Base-by-base conservation (phyloP, 2,797 vertebrate genomes). In the Argyrosomus regius region DNA sequence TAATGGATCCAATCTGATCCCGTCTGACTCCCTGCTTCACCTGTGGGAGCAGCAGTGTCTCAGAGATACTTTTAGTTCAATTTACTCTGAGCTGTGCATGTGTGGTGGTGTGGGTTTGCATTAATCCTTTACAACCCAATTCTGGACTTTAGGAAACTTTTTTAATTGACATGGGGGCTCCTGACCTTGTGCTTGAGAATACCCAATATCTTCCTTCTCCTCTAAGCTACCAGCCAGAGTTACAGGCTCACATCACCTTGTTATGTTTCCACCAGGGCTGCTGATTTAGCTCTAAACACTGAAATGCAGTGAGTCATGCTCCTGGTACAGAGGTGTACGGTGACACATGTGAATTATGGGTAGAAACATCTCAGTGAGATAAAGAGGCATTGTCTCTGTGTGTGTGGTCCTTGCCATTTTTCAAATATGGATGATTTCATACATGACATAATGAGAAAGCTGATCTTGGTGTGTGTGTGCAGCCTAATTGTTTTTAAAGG, bases 1-100 rank as follows among this genome's bases (percentile, higher is more conserved):
- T 87, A 76, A 85, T 57, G 74, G 58, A 80, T 87, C 62, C 65
- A 68, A 45, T 86, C 70, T 78, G 45, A 46, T 46, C 63, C 76
- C 61, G 71, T 76, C 77, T 75, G 72, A 56, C 56, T 78, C 56
- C 65, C 39, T 70, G 24, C 31, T 46, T 78, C 56, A 62, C 71
- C 69, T 22, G 61, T 75, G 43, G 64, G 53, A 82, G 41, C 35
- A 74, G 50, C 56, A 28, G 11, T 49, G 31, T 65, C 68, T 54
- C 43, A 59, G 17, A 35, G 67, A 82, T 50, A 70, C 43, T 14
- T 56, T 2, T 11, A 56, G 58, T 65, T 80, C 57, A 61, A 54
- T 75, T 75, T 48, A 56, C 20, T 28, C 48, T 58, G 28, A 80
- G 56, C 50, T 53, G 26, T 52, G 18, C 5, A 7, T 63, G 60